phyloP scores from a whole-genome alignment of 2,113 vertebrate species.

The Periophthalmodon schlosseri region DNA sequence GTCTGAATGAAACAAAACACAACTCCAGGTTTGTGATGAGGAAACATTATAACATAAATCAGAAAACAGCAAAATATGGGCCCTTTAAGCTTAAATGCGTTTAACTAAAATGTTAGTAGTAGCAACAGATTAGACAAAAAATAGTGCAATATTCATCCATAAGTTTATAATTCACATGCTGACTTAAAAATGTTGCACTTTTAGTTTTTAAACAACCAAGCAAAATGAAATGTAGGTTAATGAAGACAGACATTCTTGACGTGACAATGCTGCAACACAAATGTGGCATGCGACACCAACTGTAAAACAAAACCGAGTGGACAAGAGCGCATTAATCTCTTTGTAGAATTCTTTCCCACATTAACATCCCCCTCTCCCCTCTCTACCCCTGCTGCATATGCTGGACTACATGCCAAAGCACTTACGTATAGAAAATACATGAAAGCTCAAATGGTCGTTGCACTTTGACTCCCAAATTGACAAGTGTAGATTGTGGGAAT shows the following conservation, averaged over 20 bases:
- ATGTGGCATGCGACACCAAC: conserved; percentile 53
- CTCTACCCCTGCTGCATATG: conserved; percentile 6
- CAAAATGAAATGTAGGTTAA: neutral
- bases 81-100: no score
- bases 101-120: no score
- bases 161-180: neutral
- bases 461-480: conserved; percentile 42
- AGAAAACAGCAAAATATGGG: no score
- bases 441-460: conserved; percentile 46
- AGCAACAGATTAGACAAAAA: neutral
- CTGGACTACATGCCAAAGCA: conserved; percentile 44
- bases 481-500: conserved; percentile 29
- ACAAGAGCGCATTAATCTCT: conserved; percentile 58
- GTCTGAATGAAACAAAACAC: no score
- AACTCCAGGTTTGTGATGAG: no score
- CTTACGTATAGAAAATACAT: conserved; percentile 31
- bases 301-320: conserved; percentile 47
- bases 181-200: neutral
- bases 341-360: conserved; percentile 62
- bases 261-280: conserved; percentile 24
- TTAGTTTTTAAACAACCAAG: neutral
- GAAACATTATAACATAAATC: no score
- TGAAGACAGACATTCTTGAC: neutral
- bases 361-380: conserved; percentile 47
- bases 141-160: neutral